Evolutionary conservation across 2,888 invertebrate genomes (phyloP).

Genomic region (Nasonia oneida): DNA sequence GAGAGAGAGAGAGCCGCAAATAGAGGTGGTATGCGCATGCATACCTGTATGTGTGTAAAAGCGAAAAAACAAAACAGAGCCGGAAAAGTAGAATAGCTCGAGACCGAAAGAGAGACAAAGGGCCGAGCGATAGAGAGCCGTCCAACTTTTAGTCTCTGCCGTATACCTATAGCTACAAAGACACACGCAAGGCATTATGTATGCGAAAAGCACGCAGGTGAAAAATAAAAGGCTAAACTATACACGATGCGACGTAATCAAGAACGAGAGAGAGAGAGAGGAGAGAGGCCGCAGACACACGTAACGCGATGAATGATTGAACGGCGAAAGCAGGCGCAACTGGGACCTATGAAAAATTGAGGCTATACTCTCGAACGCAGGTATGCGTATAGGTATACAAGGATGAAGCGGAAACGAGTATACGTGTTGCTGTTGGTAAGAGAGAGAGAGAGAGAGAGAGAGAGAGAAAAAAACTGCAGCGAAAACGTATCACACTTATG

Average conservation of each 20-base stretch:
- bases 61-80: constrained; percentile 49
- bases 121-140: neutral
- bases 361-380: neutral
- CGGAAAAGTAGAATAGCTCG: constrained; percentile 26
- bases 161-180: neutral
- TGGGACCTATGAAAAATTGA: constrained; percentile 3
- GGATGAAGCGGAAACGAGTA: neutral
- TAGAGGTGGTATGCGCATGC: constrained; percentile 28
- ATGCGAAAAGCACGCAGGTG: no score
- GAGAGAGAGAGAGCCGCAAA: constrained; percentile 1
- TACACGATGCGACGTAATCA: neutral
- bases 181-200: no score
- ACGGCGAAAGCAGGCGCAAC: constrained; percentile 5
- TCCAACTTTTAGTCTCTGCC: neutral
- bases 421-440: neutral
- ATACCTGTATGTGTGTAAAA: constrained; percentile 20
- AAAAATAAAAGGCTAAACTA: neutral
- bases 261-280: neutral
- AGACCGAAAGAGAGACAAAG: constrained; percentile 38
- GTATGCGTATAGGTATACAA: neutral
- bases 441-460: neutral
- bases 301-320: neutral
- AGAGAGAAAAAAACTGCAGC: neutral
- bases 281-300: neutral
- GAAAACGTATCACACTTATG: neutral